These are phyloP conservation scores for Drosophila fulvimacula DNA, from an alignment of 2,888 invertebrate species.

Conservation along the genomic window DNA sequence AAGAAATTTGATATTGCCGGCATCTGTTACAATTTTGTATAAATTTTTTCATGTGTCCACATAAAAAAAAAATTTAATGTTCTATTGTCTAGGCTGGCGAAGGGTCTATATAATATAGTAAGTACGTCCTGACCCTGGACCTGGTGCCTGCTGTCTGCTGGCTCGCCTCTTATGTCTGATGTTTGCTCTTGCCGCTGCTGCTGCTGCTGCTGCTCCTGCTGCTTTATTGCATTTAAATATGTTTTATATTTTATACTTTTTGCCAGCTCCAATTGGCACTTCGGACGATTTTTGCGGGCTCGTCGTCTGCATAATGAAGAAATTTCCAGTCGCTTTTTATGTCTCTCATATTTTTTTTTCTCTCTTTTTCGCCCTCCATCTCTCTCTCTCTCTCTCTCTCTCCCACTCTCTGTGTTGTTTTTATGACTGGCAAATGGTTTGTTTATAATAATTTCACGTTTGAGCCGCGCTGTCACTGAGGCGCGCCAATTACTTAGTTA, in stretches of 20 bases:
- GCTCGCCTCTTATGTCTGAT: neutral
- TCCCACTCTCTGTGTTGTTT: slow-evolving; percentile 20
- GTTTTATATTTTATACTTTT: slow-evolving; percentile 59
- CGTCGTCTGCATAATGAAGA: slow-evolving; percentile 69
- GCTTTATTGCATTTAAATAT: slow-evolving; percentile 78
- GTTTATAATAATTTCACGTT: slow-evolving; percentile 80
- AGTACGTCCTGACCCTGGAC: too few relatives aligned
- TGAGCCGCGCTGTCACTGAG: slow-evolving; percentile 64
- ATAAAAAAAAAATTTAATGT: neutral
- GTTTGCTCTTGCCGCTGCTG: slow-evolving; percentile 27
- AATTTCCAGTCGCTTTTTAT: slow-evolving; percentile 70
- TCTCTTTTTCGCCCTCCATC: neutral
- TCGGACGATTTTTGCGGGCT: slow-evolving; percentile 34
- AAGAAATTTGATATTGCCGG: neutral
- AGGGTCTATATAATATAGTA: slow-evolving; percentile 4
- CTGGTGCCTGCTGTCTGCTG: neutral
- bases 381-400: neutral
- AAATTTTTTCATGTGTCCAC: neutral
- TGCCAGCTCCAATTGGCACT: slow-evolving; percentile 56
- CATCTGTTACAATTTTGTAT: slow-evolving; percentile 2
- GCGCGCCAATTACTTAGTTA: slow-evolving; percentile 76
- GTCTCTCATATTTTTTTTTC: slow-evolving; percentile 9
- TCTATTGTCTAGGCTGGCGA: slow-evolving; percentile 2
- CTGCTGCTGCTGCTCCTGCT: slow-evolving; percentile 32
- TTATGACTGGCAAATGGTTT: slow-evolving; percentile 76